phyloP scores from a whole-genome alignment of 2,113 vertebrate genomes.

The Leptodactylus fuscus region DNA sequence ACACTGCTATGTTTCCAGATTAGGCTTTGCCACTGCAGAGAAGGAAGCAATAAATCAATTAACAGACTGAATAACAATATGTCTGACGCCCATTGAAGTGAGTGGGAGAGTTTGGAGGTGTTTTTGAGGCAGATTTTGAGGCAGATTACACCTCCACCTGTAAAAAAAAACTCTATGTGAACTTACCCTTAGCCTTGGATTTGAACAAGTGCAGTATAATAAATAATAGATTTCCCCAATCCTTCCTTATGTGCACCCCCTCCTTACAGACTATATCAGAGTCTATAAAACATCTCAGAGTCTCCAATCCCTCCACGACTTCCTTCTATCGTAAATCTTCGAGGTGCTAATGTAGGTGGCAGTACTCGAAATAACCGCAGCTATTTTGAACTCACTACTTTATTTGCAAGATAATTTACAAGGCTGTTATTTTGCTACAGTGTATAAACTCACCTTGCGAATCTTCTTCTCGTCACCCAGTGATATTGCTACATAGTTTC shows the following conservation, averaged over 20 bases:
- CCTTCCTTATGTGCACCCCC: not conserved
- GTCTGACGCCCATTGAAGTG: no score
- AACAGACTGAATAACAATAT: no score
- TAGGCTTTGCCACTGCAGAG: no score
- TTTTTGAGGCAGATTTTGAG: no score
- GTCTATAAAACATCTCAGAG: conserved; percentile 5
- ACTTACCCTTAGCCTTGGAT: no score
- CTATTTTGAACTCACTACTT: conserved; percentile 18
- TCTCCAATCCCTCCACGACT: not conserved
- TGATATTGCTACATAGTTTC: not conserved
- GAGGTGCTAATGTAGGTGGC: not conserved
- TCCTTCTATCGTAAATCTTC: conserved; percentile 32
- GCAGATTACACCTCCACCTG: no score
- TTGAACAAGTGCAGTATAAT: not conserved
- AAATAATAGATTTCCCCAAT: not conserved
- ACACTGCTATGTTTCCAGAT: no score
- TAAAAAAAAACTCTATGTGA: no score
- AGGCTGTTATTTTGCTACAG: not conserved
- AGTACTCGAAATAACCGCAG: not conserved
- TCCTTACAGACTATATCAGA: not conserved
- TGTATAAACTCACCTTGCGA: conserved; percentile 20
- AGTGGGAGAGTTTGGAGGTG: no score
- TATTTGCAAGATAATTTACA: conserved; percentile 28
- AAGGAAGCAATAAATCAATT: no score
- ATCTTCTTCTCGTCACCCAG: not conserved